Percentiles rank a stretch among this genome's conserved stretches.
Conservation (phyloP, 2,113 vertebrate species). For the Lepus americanus region DNA sequence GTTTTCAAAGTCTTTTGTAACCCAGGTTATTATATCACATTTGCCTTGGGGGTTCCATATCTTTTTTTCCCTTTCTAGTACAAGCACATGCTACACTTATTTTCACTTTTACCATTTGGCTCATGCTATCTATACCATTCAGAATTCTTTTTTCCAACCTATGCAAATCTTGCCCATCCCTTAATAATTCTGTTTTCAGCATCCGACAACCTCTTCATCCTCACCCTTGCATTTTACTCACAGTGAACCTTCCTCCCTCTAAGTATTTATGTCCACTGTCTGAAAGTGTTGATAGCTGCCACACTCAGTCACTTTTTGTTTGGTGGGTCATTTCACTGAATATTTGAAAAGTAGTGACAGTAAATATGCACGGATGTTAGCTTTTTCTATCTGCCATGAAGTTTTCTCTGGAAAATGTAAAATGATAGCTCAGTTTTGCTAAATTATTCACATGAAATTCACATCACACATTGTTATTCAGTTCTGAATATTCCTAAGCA, state of each 20-base stretch:
- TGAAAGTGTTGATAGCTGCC: not conserved
- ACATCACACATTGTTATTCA: not conserved
- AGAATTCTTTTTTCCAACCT: not conserved
- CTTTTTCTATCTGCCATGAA: slow-evolving; percentile 11
- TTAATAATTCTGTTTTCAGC: not conserved
- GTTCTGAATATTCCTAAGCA: slow-evolving; percentile 3
- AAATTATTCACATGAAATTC: slow-evolving; percentile 30
- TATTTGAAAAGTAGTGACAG: slow-evolving; percentile 13
- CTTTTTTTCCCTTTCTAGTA: not conserved
- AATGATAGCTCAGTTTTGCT: not conserved
- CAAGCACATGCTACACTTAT: not conserved
- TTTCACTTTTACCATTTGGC: not conserved
- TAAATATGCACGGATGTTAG: not conserved
- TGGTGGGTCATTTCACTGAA: not conserved
- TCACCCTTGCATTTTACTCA: not conserved
- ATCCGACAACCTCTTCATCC: not conserved
- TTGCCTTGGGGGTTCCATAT: not conserved
- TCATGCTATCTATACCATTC: not conserved
- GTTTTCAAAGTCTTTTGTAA: not conserved
- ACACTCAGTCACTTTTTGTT: not conserved
- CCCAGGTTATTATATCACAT: not conserved
- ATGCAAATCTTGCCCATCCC: not conserved
- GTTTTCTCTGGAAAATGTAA: slow-evolving; percentile 1
- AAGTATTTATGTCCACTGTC: not conserved
- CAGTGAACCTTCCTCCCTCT: not conserved